These are phyloP conservation scores for Rhingia campestris DNA, from an alignment of 2,888 invertebrate species.

Conservation along the genomic window DNA sequence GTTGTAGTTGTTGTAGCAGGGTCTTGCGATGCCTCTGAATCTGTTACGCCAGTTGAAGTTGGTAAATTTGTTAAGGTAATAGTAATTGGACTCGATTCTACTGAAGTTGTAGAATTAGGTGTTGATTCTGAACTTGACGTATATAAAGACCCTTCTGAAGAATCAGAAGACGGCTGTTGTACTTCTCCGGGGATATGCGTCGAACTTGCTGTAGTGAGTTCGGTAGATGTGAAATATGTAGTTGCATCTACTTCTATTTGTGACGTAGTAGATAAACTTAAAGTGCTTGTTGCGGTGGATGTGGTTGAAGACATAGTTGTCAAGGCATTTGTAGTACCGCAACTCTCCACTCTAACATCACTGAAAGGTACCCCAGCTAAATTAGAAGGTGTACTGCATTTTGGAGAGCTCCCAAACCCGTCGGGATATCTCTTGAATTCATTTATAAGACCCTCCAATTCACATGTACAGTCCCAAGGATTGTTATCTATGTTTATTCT, in stretches of 20 bases:
- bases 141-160: not conserved
- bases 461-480: constrained; percentile 75
- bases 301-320: not conserved
- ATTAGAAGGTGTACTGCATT: constrained; percentile 66
- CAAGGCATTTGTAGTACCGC: constrained; percentile 16
- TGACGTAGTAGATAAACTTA: constrained; percentile 8
- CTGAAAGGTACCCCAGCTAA: constrained; percentile 16
- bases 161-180: too few species aligned
- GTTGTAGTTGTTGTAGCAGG: not conserved
- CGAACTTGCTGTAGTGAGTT: too few species aligned
- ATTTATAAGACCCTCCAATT: constrained; percentile 50
- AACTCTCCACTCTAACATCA: not conserved
- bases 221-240: too few species aligned
- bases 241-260: not conserved
- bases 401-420: constrained; percentile 7
- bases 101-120: not conserved
- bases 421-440: constrained; percentile 22
- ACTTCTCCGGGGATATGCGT: too few species aligned
- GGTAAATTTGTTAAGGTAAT: not conserved
- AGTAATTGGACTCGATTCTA: too few species aligned
- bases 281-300: not conserved
- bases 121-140: not conserved
- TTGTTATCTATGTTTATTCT: constrained; percentile 68
- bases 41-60: not conserved
- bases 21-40: not conserved